Evolutionary conservation across 1,140 invertebrate genomes (phyloP).

Genomic region (Pararge aegeria): DNA sequence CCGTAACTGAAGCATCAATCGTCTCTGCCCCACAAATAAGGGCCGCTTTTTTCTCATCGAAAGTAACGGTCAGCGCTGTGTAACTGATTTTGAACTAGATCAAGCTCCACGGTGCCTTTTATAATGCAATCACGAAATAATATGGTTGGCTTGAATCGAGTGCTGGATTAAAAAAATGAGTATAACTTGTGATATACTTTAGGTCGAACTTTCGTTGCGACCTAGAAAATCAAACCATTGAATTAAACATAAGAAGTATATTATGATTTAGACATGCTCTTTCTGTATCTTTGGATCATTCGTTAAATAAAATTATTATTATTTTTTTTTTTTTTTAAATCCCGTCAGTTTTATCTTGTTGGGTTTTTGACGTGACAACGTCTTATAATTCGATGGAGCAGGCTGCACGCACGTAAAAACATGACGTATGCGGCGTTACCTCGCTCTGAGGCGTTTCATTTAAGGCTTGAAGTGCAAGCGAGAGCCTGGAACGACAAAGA

Average conservation of each 20-base stretch:
- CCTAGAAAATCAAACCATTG: neutral
- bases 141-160: neutral
- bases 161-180: neutral
- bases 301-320: no score
- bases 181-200: neutral
- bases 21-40: constrained; percentile 27
- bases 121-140: constrained; percentile 17
- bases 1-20: constrained; percentile 17
- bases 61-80: constrained; percentile 24
- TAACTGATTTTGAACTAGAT: constrained; percentile 22
- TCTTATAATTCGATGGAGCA: no score
- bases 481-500: no score
- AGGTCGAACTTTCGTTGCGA: neutral
- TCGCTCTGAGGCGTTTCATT: no score
- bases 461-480: no score
- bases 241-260: neutral
- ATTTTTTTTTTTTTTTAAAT: no score
- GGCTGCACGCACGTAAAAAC: no score
- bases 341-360: no score
- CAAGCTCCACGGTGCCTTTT: constrained; percentile 17
- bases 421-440: no score
- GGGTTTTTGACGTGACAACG: no score
- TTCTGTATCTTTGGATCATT: no score
- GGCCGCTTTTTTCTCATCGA: constrained; percentile 20
- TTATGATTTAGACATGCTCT: no score